These are phyloP conservation scores for Mya arenaria DNA, from an alignment of 1,140 invertebrate species.

Conservation along the genomic window DNA sequence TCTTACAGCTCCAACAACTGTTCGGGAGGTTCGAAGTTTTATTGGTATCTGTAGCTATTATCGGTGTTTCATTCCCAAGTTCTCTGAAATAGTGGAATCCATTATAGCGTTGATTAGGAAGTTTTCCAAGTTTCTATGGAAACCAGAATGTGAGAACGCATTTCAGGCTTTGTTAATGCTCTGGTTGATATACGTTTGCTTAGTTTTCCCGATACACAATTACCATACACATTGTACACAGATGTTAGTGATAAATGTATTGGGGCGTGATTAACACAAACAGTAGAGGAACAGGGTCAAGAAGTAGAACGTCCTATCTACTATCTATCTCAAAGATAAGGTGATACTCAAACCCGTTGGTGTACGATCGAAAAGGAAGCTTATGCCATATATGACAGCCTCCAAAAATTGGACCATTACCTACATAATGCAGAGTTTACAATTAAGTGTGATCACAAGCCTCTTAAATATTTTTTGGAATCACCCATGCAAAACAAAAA, in stretches of 20 bases:
- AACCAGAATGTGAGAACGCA: too few relatives aligned
- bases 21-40: slow-evolving; percentile 80
- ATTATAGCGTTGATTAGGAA: slow-evolving; percentile 78
- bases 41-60: slow-evolving; percentile 82
- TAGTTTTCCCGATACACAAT: background rate
- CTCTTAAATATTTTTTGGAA: slow-evolving; percentile 50
- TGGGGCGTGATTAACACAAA: slow-evolving; percentile 49
- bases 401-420: slow-evolving; percentile 65
- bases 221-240: slow-evolving; percentile 52
- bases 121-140: too few relatives aligned
- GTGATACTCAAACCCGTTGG: slow-evolving; percentile 25
- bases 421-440: slow-evolving; percentile 57
- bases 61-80: slow-evolving; percentile 79
- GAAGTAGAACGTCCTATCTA: slow-evolving; percentile 30
- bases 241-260: slow-evolving; percentile 53
- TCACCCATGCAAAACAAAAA: slow-evolving; percentile 63
- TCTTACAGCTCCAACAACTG: slow-evolving; percentile 30
- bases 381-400: slow-evolving; percentile 55
- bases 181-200: background rate
- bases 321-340: slow-evolving; percentile 58
- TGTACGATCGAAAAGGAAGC: slow-evolving; percentile 60
- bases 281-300: background rate
- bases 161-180: background rate
- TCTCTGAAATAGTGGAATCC: slow-evolving; percentile 74
- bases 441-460: slow-evolving; percentile 61